Conservation (phyloP, 2,888 invertebrate species). For the Drosophila hamatofila region DNA sequence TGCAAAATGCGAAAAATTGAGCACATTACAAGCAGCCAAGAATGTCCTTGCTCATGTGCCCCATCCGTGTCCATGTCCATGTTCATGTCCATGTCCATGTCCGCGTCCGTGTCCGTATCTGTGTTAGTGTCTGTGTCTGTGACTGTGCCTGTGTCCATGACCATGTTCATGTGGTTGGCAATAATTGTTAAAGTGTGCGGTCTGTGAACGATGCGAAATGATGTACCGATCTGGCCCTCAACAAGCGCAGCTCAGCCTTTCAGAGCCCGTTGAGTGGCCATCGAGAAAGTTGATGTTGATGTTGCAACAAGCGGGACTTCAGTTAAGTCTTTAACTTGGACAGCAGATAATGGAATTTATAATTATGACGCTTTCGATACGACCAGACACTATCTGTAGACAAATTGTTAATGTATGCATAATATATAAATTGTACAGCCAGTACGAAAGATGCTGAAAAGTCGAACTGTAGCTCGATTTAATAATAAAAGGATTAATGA, state of each 20-base stretch:
- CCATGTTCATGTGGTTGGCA: conserved; percentile 73
- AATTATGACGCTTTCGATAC: conserved; percentile 21
- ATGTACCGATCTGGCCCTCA: conserved; percentile 53
- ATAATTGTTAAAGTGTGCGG: conserved; percentile 77
- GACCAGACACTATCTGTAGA: background rate
- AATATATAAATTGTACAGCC: background rate
- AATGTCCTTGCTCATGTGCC: conserved; percentile 42
- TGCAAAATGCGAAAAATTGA: conserved; percentile 80
- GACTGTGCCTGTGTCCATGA: conserved; percentile 31
- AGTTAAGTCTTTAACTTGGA: conserved; percentile 19
- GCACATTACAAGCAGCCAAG: conserved; percentile 71
- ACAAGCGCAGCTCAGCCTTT: conserved; percentile 21
- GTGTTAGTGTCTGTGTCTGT: conserved; percentile 1
- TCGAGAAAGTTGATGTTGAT: conserved; percentile 46
- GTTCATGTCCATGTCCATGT: conserved; percentile 35
- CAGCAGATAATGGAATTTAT: conserved; percentile 35
- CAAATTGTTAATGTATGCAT: conserved; percentile 11
- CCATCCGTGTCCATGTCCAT: conserved; percentile 34
- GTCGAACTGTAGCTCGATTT: background rate
- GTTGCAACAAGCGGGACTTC: conserved; percentile 32
- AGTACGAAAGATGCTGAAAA: background rate
- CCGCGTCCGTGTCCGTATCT: conserved; percentile 17
- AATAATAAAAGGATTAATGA: background rate
- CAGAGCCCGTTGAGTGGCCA: conserved; percentile 32
- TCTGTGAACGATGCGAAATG: conserved; percentile 55